phyloP scores from a whole-genome alignment of 2,888 invertebrate genomes.

The Leucophenga maculata region DNA sequence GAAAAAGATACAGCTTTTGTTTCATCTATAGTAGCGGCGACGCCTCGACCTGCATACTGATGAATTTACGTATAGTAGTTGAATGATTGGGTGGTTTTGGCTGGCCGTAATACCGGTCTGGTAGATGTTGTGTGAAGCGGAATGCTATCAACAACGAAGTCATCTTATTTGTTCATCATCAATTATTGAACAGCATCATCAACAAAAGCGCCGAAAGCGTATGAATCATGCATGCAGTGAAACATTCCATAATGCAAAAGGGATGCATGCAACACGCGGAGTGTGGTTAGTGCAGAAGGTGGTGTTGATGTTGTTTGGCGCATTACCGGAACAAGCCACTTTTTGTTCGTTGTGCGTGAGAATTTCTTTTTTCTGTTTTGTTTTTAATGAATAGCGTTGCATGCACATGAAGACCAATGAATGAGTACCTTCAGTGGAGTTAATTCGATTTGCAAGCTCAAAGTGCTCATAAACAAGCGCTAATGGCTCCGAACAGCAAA shows the following conservation, averaged over 20 bases:
- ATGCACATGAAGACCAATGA: too few relatives aligned
- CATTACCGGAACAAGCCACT: slow-evolving; percentile 21
- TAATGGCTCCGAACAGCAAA: background rate
- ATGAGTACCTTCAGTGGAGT: background rate
- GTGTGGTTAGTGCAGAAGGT: background rate
- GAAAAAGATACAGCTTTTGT: slow-evolving; percentile 17
- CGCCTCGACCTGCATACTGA: slow-evolving; percentile 56
- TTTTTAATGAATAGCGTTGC: background rate
- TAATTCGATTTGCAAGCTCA: slow-evolving; percentile 19
- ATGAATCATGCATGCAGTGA: slow-evolving; percentile 40
- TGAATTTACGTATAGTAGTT: slow-evolving; percentile 58
- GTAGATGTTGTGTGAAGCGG: slow-evolving; percentile 27
- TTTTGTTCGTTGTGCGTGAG: background rate
- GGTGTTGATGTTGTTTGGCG: background rate
- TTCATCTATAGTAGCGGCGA: slow-evolving; percentile 22
- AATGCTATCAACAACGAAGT: slow-evolving; percentile 51
- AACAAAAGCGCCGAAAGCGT: slow-evolving; percentile 37
- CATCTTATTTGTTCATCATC: slow-evolving; percentile 67
- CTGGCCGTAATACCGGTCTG: too few relatives aligned
- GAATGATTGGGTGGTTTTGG: slow-evolving; percentile 20
- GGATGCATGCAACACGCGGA: background rate
- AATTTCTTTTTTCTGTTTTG: background rate
- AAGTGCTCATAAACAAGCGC: slow-evolving; percentile 11
- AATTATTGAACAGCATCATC: slow-evolving; percentile 64
- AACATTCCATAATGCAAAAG: slow-evolving; percentile 51